Percentiles rank a stretch among this genome's conserved stretches.
phyloP scores from a whole-genome alignment of 2,888 invertebrate species.

The Apodemia zela region DNA sequence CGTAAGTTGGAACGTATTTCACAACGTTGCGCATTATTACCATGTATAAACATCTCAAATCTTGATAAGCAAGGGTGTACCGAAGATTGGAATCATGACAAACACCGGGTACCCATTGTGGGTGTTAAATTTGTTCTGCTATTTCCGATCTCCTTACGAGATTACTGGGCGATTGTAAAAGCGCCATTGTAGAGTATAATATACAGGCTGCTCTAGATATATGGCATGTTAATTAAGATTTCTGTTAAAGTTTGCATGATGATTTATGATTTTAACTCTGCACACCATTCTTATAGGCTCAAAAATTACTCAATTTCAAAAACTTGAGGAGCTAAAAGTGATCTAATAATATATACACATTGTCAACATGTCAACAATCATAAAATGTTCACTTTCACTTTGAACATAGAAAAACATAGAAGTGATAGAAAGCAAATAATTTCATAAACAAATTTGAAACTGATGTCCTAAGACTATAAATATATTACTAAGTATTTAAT shows the following conservation, averaged over 20 bases:
- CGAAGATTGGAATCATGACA: slow-evolving; percentile 69
- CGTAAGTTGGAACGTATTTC: slow-evolving; percentile 4
- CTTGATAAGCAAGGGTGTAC: slow-evolving; percentile 63
- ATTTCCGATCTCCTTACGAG: slow-evolving; percentile 65
- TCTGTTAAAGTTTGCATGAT: not conserved
- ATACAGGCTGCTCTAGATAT: slow-evolving; percentile 24
- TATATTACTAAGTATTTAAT: no score
- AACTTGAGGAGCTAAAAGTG: no score
- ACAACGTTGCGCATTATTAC: slow-evolving; percentile 29
- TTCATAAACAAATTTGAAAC: no score
- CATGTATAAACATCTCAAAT: slow-evolving; percentile 59
- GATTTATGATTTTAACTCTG: not conserved
- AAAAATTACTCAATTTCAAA: not conserved
- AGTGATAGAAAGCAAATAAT: no score
- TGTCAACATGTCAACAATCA: no score
- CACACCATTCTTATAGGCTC: not conserved
- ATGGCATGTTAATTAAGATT: not conserved
- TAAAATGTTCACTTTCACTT: no score
- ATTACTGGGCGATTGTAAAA: slow-evolving; percentile 71
- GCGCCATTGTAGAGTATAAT: slow-evolving; percentile 44
- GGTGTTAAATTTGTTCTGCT: slow-evolving; percentile 74
- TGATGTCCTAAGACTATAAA: no score
- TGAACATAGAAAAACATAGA: no score
- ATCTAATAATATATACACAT: no score
- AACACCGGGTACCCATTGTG: slow-evolving; percentile 71